Evolutionary conservation across 2,113 vertebrate genomes (phyloP).

Genomic region (Odocoileus hemionus): DNA sequence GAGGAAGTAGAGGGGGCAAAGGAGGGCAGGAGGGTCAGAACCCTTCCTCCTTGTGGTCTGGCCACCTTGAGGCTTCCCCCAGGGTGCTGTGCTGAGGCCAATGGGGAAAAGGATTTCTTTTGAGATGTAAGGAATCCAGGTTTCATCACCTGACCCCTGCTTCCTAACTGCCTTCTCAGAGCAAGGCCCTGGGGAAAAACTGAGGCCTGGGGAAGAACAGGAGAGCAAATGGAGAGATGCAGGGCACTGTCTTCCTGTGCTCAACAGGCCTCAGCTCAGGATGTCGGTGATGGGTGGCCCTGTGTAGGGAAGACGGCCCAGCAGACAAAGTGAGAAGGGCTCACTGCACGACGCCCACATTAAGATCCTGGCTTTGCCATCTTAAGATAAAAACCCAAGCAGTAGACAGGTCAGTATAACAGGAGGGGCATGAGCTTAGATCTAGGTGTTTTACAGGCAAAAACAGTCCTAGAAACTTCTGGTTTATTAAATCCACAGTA

Average conservation of each 20-base stretch:
- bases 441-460: neutral
- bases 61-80: neutral
- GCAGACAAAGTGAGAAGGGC: no score
- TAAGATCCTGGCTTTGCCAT: no score
- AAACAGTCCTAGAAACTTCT: neutral
- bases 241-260: neutral
- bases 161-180: neutral
- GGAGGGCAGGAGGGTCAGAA: neutral
- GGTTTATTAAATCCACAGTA: no score
- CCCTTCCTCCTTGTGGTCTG: neutral
- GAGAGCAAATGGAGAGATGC: rapidly evolving
- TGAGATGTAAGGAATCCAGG: neutral
- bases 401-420: neutral
- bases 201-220: neutral
- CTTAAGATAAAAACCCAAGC: neutral
- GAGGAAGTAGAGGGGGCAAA: neutral
- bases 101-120: neutral
- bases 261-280: no score
- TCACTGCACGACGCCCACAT: neutral
- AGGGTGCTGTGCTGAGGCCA: neutral
- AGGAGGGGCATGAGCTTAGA: neutral
- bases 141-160: neutral
- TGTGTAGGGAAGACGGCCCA: neutral
- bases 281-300: neutral
- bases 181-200: neutral